Evolutionary conservation across 2,797 vertebrate genomes (phyloP), one percentile per base, ranked within the genome.

Genomic region (Ammospiza maritima): DNA sequence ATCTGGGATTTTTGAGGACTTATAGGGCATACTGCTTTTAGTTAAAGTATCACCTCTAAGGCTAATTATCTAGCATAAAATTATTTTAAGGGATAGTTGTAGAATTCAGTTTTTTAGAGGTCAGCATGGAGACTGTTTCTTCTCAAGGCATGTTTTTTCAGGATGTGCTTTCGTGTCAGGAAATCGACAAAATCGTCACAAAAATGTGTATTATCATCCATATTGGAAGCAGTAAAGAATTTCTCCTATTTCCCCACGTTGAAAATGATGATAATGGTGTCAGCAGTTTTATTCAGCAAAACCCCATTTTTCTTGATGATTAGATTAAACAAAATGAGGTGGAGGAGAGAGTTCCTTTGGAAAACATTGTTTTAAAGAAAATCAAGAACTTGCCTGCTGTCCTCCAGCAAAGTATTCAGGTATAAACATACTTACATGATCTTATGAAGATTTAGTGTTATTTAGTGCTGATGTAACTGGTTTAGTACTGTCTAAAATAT

Each of bases 291-390:
- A 83, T 95, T 97, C 89, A 83, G 79, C 93, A 86, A 88, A 95
- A 96, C 91, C 58, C 60, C 48, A 93, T 94, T 92, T 87, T 92
- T 94, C 94, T 95, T 90, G 57, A 82, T 88, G 61, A 97, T 93
- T 93, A 94, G 83, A 87, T 90, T 94, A 89, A 76, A 89, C n/a
- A 94, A 90, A 93, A 73, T 70, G 74, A 91, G 79, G 18, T 42
- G 30, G 19, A 50, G 36, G 42, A 48, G 54, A 90, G 53, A 67
- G 23, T 77, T 70, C 30, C 73, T 82, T 77, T 94, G 34, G 67
- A 80, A 93, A 92, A 77, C 40, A 15, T 25, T 50, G 82, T 42
- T 87, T 64, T 53, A 38, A 88, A 87, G 84, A 69, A 94, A 66
- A 67, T 38, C 48, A 19, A 32, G 38, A 90, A 12, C 57, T 89